Evolutionary conservation across 2,888 invertebrate genomes (phyloP), one percentile per base, ranked within the genome.

Genomic region (Thelaira solivaga): DNA sequence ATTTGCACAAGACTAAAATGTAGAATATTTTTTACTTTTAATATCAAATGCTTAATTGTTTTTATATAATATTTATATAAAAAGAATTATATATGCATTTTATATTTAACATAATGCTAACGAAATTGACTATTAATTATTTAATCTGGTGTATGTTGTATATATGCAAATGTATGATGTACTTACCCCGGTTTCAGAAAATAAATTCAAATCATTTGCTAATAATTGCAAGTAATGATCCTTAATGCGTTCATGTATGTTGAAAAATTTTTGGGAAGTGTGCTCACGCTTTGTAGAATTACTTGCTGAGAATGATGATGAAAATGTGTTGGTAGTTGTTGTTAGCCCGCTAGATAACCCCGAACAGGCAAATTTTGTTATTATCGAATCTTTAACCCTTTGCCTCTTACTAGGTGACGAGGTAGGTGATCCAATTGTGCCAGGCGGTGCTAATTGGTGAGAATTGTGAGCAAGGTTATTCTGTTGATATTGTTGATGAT

Each of bases 161-260:
- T n/a, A n/a, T n/a, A n/a, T n/a, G n/a, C n/a, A n/a, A n/a, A n/a
- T n/a, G n/a, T n/a, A n/a, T n/a, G n/a, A n/a, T n/a, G n/a, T n/a
- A 83, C 88, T 84, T 84, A 88, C 89, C 85, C 88, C 86, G 67
- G 84, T 85, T 83, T 89, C 88, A 78, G 85, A 84, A 81, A 89
- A 85, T 71, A 84, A 82, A 80, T 87, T 88, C n/a, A 89, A 83
- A 83, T 89, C 88, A 71, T 87, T 85, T 73, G 86, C 85, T 64
- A 88, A 80, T 81, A 89, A 75, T 43, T 89, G 86, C 72, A 88
- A 80, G 82, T 89, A 89, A 31, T 87, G 81, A 82, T 89, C 88
- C 76, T 84, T 88, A 76, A 89, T 85, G 81, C 87, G 88, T 53
- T 89, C 89, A 81, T 89, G 86, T 75, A 89, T 85, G 81, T 88